These are phyloP conservation scores for Perca flavescens DNA, from an alignment of 2,113 vertebrate species.

Conservation along the genomic window DNA sequence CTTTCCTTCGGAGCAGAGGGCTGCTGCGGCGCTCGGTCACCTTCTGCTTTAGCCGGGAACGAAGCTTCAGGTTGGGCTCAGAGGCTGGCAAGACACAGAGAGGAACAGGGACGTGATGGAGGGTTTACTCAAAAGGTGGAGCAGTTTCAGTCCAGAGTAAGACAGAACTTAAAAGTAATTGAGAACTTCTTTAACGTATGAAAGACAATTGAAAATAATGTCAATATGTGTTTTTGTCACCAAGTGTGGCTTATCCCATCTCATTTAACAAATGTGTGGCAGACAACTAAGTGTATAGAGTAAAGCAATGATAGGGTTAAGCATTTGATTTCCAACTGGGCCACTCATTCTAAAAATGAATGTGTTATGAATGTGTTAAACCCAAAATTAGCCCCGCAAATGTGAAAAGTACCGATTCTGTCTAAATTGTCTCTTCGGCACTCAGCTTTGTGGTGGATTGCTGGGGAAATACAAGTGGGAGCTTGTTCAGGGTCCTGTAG, in stretches of 20 bases:
- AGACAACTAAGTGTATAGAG: neutral
- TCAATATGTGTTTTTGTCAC: neutral
- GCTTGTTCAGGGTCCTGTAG: constrained; percentile 45
- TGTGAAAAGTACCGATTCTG: constrained; percentile 31
- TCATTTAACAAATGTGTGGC: neutral
- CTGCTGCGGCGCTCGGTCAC: constrained; percentile 97
- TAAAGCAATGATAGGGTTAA: neutral
- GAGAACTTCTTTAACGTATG: neutral
- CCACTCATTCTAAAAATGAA: constrained; percentile 30
- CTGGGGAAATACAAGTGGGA: constrained; percentile 30
- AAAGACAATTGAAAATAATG: neutral
- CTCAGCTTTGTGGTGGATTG: constrained; percentile 18
- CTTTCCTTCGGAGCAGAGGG: constrained; percentile 93
- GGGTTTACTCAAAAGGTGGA: neutral
- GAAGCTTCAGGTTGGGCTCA: constrained; percentile 96
- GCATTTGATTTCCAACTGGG: constrained; percentile 14
- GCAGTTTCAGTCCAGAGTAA: neutral
- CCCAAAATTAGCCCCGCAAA: constrained; percentile 6
- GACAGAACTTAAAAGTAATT: neutral
- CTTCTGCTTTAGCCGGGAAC: constrained; percentile 98
- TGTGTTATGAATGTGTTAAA: neutral
- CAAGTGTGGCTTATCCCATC: neutral
- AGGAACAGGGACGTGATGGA: neutral
- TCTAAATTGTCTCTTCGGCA: constrained; percentile 15
- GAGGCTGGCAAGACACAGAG: constrained; percentile 86